A percentile compares a stretch with the other conserved stretches of the same genome.
Conservation (phyloP, 1,140 invertebrate genomes). For the Neodiprion lecontei region DNA sequence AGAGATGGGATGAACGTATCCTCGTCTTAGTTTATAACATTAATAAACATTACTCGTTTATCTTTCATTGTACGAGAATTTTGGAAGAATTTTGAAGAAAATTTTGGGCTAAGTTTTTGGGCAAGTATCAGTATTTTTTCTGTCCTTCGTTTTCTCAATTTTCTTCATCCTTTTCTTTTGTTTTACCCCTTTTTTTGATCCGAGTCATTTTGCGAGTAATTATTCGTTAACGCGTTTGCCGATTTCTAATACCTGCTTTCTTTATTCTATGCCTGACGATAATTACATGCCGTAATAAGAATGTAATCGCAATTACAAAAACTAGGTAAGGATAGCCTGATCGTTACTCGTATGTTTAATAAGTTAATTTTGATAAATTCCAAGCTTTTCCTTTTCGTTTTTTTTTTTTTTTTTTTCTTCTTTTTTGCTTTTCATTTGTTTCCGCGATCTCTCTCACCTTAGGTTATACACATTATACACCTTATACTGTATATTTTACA, state of each 20-base stretch:
- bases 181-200: slow-evolving; percentile 14
- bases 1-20: no score
- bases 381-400: slow-evolving; percentile 25
- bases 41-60: not conserved
- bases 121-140: not conserved
- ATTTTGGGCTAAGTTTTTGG: slow-evolving; percentile 14
- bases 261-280: not conserved
- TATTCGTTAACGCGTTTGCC: slow-evolving; percentile 21
- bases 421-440: not conserved
- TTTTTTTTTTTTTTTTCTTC: slow-evolving; percentile 25
- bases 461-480: no score
- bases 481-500: not conserved
- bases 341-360: slow-evolving; percentile 20
- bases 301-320: no score
- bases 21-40: not conserved
- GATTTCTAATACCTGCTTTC: slow-evolving; percentile 20
- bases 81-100: slow-evolving; percentile 6
- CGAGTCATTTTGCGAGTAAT: slow-evolving; percentile 12
- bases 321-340: no score
- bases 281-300: not conserved
- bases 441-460: no score
- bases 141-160: no score
- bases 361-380: slow-evolving; percentile 31
- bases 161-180: no score
- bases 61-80: slow-evolving; percentile 24